Conservation (phyloP, 1,140 invertebrate species). For the Drosophila insularis region DNA sequence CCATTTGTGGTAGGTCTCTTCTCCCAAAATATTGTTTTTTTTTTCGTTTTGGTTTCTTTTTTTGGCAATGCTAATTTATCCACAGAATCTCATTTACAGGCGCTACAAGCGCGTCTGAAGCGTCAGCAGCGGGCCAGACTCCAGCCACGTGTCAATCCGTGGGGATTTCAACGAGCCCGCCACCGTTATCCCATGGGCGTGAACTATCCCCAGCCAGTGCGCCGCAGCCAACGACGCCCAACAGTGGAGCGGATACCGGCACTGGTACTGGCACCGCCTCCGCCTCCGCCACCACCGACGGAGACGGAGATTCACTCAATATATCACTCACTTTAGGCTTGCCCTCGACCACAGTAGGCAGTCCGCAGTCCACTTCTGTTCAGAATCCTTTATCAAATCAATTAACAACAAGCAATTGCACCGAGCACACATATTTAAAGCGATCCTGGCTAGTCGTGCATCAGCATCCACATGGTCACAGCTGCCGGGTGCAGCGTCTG, state of each 20-base stretch:
- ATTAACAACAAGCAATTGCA: constrained; percentile 62
- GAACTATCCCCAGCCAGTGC: constrained; percentile 68
- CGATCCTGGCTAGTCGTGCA: constrained; percentile 75
- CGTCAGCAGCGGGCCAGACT: constrained; percentile 42
- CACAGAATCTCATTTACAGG: constrained; percentile 82
- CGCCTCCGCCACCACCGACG: constrained; percentile 49
- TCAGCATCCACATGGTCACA: constrained; percentile 33
- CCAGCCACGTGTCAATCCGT: constrained; percentile 50
- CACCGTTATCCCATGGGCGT: constrained; percentile 75
- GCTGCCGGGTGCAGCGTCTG: constrained; percentile 65
- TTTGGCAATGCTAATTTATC: constrained; percentile 62
- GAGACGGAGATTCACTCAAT: constrained; percentile 73
- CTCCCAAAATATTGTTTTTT: too few species aligned
- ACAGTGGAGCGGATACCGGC: constrained; percentile 62
- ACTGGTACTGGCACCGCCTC: background rate
- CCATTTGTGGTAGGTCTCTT: constrained; percentile 69
- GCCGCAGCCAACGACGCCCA: constrained; percentile 52
- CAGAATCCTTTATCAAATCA: constrained; percentile 28
- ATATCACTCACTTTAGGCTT: constrained; percentile 81
- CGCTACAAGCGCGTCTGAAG: constrained; percentile 70
- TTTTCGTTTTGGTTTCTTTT: too few species aligned
- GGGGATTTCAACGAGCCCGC: constrained; percentile 70
- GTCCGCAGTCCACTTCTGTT: constrained; percentile 17
- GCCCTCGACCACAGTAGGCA: constrained; percentile 46
- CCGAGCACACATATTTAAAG: constrained; percentile 76